Percentiles rank a stretch among this genome's conserved stretches.
These are phyloP conservation scores for Panthera uncia DNA, from an alignment of 2,113 vertebrate species.

Conservation along the genomic window DNA sequence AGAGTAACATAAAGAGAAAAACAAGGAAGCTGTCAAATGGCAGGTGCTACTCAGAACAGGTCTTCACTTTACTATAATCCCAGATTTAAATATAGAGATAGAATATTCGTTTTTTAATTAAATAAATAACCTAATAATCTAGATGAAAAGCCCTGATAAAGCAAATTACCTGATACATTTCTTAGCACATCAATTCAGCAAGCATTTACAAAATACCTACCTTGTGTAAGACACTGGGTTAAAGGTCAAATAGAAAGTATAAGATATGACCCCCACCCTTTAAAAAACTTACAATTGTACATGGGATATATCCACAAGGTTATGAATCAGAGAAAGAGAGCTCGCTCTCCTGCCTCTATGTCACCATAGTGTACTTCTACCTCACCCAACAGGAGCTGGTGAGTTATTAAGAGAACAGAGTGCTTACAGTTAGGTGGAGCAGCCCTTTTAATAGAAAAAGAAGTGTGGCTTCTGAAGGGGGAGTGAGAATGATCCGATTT, in stretches of 20 bases:
- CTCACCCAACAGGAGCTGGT: neutral
- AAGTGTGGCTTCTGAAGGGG: conserved; percentile 12
- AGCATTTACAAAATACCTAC: conserved; percentile 26
- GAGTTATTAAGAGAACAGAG: neutral
- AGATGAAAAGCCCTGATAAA: conserved; percentile 51
- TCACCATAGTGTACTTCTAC: neutral
- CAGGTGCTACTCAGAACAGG: neutral
- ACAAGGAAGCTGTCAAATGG: neutral
- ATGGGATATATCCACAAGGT: neutral
- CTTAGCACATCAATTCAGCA: neutral
- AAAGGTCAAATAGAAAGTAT: neutral
- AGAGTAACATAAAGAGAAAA: neutral
- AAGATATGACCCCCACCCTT: neutral
- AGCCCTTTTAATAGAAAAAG: conserved; percentile 20
- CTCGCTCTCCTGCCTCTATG: neutral
- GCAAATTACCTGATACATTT: neutral
- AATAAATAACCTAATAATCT: conserved; percentile 16
- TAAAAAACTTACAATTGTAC: neutral
- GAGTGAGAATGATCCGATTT: neutral
- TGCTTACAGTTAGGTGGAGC: neutral
- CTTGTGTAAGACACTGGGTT: neutral
- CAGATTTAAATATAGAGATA: conserved; percentile 8
- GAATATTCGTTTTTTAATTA: neutral
- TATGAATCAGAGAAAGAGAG: neutral
- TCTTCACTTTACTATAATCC: neutral